Evolutionary conservation across 2,888 invertebrate species (phyloP), one percentile per base, ranked within the genome.

Genomic region (Andrena praecox): DNA sequence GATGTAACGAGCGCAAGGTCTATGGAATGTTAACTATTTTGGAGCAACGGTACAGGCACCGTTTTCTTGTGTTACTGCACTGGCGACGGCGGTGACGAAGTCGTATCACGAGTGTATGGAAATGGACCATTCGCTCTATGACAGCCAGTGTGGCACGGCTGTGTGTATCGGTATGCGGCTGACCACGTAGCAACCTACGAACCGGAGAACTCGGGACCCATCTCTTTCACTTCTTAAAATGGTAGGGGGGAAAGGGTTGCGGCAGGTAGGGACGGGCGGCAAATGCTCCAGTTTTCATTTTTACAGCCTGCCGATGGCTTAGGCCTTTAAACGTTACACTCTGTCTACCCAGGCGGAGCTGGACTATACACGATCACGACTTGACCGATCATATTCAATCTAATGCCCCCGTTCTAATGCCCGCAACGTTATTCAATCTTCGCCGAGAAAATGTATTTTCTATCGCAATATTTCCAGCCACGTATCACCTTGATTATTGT

Each of bases 261-360:
- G 76, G 78, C 80, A 84, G 80, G 88, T 87, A 88, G 84, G 82
- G 80, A 75, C 85, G 77, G 63, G 6, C 89, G 77, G 78, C 87
- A 87, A 91, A 89, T 89, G 90, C 89, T 90, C 91, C 87, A 90
- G 90, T 90, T 90, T 89, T 87, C 87, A 89, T 89, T 90, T 89
- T 89, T 91, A 84, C 77, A 75, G 77, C 77, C 81, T 76, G 52
- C 75, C 80, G 77, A 86, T 75, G 79, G 79, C 80, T 74, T 78
- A 87, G 81, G 76, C 80, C 80, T 83, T 76, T 76, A 68, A 69
- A 82, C 77, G 73, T 79, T 86, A 82, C 76, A 64, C 66, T 79
- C 80, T 81, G 54, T 67, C 50, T 63, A 31, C 60, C 62, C 31
- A 71, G 77, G 75, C 75, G 56, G 75, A 68, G 76, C 69, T 63